Conservation (phyloP, 2,113 vertebrate genomes). For the Sphaerodactylus townsendi region DNA sequence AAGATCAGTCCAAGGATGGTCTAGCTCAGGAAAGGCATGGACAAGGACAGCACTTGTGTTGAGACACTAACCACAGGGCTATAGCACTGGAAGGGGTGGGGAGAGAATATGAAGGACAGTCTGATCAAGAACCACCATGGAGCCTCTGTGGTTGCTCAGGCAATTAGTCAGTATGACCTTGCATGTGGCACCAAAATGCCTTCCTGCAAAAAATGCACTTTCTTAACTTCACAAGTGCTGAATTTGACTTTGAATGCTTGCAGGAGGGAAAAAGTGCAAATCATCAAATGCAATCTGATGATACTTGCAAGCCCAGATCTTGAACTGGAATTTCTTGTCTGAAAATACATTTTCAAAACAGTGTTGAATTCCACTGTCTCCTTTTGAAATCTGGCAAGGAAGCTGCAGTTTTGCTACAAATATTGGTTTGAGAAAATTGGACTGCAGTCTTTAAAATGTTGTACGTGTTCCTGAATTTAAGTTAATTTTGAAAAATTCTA, state of each 20-base stretch:
- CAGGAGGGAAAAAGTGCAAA: not conserved
- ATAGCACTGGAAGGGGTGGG: too few species aligned
- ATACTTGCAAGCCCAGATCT: not conserved
- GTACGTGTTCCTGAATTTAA: not conserved
- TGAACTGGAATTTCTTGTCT: not conserved
- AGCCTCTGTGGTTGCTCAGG: not conserved
- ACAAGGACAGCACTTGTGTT: not conserved
- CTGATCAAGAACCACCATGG: not conserved
- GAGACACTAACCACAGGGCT: not conserved
- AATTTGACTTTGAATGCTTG: not conserved
- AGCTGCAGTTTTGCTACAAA: too few species aligned
- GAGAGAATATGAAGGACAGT: too few species aligned
- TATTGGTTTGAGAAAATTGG: not conserved
- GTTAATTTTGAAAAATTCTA: not conserved
- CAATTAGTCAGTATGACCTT: not conserved
- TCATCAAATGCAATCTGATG: not conserved
- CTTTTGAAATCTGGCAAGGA: not conserved
- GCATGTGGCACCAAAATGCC: not conserved
- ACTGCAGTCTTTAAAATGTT: not conserved
- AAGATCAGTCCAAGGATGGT: not conserved
- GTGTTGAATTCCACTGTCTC: not conserved
- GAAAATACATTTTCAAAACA: not conserved
- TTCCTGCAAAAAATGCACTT: not conserved
- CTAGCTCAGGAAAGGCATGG: not conserved
- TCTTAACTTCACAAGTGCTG: not conserved